phyloP scores from a whole-genome alignment of 1,140 invertebrate species.

The Sipha flava region DNA sequence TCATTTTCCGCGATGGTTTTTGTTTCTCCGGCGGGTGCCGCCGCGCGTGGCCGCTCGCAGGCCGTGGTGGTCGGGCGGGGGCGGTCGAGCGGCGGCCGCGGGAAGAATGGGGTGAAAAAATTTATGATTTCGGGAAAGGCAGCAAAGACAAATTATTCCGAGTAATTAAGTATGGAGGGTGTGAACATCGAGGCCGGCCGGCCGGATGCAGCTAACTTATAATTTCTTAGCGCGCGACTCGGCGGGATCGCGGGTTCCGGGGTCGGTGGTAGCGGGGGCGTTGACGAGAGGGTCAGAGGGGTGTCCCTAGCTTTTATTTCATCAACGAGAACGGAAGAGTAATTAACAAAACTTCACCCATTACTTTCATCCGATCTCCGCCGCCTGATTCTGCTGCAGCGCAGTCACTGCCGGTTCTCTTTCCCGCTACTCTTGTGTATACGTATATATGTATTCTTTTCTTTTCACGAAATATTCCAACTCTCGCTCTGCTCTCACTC shows the following conservation, averaged over 20 bases:
- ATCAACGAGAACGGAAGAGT: conserved; percentile 30
- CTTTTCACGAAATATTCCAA: neutral
- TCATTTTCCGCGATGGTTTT: neutral
- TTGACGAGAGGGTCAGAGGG: neutral
- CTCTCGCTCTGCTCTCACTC: too few species aligned
- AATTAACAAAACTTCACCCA: conserved; percentile 33
- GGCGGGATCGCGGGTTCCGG: too few species aligned
- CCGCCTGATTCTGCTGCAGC: too few species aligned
- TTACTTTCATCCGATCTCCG: conserved; percentile 29
- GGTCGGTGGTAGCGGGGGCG: neutral
- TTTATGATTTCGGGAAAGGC: conserved; percentile 28
- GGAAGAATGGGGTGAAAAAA: neutral
- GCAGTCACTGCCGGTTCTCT: too few species aligned
- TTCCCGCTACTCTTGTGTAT: too few species aligned
- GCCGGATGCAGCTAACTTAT: conserved; percentile 29
- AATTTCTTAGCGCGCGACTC: conserved; percentile 17
- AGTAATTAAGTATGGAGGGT: conserved; percentile 31
- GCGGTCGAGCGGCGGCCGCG: neutral
- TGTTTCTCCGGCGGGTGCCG: neutral
- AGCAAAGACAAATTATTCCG: conserved; percentile 28
- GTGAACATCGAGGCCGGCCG: conserved; percentile 7
- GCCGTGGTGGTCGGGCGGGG: neutral
- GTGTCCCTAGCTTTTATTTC: conserved; percentile 23
- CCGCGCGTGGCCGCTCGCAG: too few species aligned
- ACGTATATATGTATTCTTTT: neutral